A percentile compares a stretch with the other conserved stretches of the same genome.
Conservation (phyloP, 2,113 vertebrate species). For the Zosterops hypoxanthus region DNA sequence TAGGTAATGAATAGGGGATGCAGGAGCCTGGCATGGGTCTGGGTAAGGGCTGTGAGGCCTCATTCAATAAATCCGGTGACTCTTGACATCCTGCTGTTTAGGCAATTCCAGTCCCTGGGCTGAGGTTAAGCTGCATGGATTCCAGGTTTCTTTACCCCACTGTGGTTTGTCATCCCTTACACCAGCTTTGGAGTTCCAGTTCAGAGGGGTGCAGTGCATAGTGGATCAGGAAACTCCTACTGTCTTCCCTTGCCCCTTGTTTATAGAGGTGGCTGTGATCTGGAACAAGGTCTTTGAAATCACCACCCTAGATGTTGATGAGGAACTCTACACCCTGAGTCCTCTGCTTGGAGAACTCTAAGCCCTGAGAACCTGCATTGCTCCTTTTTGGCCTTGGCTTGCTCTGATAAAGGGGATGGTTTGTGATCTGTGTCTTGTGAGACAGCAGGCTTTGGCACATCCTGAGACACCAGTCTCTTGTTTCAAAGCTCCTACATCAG, state of each 20-base stretch:
- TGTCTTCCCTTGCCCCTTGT: neutral
- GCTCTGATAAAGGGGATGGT: neutral
- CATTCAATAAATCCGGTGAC: neutral
- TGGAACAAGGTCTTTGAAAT: neutral
- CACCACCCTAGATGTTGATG: neutral
- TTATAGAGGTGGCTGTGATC: neutral
- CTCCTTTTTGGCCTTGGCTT: neutral
- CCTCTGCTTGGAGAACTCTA: neutral
- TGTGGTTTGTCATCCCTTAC: neutral
- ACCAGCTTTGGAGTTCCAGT: neutral
- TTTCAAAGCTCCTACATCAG: neutral
- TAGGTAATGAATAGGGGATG: neutral
- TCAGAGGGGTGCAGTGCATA: fast-evolving
- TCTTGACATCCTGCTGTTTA: neutral
- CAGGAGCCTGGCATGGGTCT: too few relatives aligned
- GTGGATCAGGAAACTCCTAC: neutral
- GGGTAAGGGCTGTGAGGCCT: neutral
- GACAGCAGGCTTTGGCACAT: neutral
- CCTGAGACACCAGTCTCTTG: neutral
- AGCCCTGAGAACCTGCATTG: neutral
- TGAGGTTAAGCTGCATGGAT: neutral
- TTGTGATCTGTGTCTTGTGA: neutral
- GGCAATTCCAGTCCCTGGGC: neutral
- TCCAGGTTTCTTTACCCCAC: neutral
- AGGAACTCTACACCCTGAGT: neutral